Conservation (phyloP, 2,797 vertebrate genomes). For the Vultur gryphus region DNA sequence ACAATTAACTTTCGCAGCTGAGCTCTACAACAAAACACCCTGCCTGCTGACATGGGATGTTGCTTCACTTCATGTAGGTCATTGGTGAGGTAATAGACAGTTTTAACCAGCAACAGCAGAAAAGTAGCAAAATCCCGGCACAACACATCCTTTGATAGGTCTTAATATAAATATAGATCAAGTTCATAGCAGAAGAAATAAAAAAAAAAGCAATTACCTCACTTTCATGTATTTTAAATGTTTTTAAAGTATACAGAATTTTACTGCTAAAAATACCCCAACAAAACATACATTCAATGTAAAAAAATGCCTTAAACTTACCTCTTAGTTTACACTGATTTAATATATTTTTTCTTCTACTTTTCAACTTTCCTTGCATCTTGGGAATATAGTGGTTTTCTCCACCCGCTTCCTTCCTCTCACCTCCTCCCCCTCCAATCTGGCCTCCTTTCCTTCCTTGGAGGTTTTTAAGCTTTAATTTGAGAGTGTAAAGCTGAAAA, state of each 20-base stretch:
- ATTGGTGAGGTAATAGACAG: slow-evolving; percentile 9
- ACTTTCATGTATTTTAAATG: not conserved
- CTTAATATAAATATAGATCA: slow-evolving; percentile 28
- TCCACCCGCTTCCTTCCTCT: slow-evolving; percentile 67
- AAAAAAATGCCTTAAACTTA: slow-evolving; percentile 66
- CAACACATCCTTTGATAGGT: not conserved
- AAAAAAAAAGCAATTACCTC: slow-evolving; percentile 10
- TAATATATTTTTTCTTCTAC: slow-evolving; percentile 71
- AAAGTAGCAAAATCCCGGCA: slow-evolving; percentile 29
- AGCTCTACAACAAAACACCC: slow-evolving; percentile 1
- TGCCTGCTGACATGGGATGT: slow-evolving; percentile 32
- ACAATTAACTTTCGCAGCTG: slow-evolving; percentile 38
- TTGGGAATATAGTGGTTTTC: slow-evolving; percentile 67
- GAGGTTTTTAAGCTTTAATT: slow-evolving; percentile 70
- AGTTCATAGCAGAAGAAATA: not conserved
- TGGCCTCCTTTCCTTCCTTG: slow-evolving; percentile 66
- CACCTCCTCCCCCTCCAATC: slow-evolving; percentile 70
- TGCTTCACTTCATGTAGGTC: slow-evolving; percentile 30
- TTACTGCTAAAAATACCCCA: slow-evolving; percentile 32
- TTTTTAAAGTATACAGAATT: slow-evolving; percentile 4
- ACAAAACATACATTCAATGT: slow-evolving; percentile 50
- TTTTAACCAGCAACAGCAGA: slow-evolving; percentile 35
- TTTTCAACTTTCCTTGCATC: slow-evolving; percentile 70
- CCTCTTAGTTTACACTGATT: slow-evolving; percentile 68
- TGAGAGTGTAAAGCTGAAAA: slow-evolving; percentile 69